Conservation (phyloP, 2,797 vertebrate species). For the Bucorvus abyssinicus region DNA sequence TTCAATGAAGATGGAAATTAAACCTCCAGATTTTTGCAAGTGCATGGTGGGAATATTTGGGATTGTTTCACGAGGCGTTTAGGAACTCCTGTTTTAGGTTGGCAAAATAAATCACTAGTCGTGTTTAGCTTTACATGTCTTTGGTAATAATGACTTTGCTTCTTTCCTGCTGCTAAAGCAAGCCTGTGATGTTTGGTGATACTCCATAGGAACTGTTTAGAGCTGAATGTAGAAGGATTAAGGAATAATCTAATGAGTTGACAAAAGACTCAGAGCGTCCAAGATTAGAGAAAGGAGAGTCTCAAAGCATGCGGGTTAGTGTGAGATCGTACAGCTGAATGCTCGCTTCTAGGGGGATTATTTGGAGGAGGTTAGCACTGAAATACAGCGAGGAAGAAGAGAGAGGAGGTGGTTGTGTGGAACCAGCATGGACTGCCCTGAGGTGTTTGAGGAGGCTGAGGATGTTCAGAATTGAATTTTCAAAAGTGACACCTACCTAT, state of each 20-base stretch:
- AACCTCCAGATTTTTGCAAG: neutral
- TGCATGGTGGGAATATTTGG: neutral
- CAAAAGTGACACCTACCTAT: conserved; percentile 82
- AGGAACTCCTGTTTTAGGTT: neutral
- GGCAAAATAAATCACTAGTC: neutral
- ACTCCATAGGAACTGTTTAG: neutral
- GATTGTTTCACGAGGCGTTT: neutral
- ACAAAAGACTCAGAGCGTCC: neutral
- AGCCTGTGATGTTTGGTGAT: neutral
- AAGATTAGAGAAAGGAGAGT: neutral
- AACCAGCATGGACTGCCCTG: neutral
- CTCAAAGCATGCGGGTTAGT: neutral
- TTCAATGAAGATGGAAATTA: neutral
- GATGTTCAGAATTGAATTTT: neutral
- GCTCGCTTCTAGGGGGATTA: neutral
- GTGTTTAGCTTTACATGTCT: neutral
- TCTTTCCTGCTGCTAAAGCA: neutral
- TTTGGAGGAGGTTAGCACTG: neutral
- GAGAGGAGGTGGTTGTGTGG: neutral
- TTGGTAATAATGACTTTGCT: neutral
- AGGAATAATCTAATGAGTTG: neutral
- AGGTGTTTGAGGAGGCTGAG: neutral
- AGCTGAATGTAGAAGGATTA: neutral
- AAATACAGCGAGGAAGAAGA: neutral
- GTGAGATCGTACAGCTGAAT: neutral